Percentiles rank a stretch among this genome's conserved stretches.
phyloP scores from a whole-genome alignment of 2,888 invertebrate genomes.

The Cynaeus angustus region DNA sequence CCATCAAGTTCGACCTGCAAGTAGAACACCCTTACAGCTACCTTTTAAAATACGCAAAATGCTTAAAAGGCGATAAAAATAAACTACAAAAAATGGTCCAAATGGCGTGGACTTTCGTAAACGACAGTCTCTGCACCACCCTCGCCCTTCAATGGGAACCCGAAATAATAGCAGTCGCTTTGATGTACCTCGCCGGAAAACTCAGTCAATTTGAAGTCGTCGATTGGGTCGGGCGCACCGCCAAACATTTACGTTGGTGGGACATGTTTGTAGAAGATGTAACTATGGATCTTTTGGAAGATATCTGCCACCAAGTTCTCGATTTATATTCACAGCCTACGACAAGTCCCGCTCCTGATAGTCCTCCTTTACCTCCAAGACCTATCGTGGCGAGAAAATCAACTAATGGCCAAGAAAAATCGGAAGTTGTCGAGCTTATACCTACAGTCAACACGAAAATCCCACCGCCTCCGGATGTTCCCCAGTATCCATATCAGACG shows the following conservation, averaged over 20 bases:
- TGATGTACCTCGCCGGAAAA: constrained; percentile 97
- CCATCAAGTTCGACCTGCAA: constrained; percentile 98
- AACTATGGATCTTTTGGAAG: constrained; percentile 94
- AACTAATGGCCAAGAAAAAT: constrained; percentile 76
- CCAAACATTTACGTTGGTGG: constrained; percentile 94
- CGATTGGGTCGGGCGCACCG: constrained; percentile 90
- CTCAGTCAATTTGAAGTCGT: constrained; percentile 95
- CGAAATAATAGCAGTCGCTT: constrained; percentile 96
- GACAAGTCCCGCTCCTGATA: constrained; percentile 73
- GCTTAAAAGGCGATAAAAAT: constrained; percentile 93
- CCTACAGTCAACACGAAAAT: constrained; percentile 58
- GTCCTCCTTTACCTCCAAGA: constrained; percentile 77
- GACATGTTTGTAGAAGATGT: constrained; percentile 98
- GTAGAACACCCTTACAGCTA: constrained; percentile 98
- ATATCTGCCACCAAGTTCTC: constrained; percentile 96
- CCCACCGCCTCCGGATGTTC: constrained; percentile 64
- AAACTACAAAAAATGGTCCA: constrained; percentile 97
- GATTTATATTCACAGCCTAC: constrained; percentile 90
- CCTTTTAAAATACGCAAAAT: constrained; percentile 94
- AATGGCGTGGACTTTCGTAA: constrained; percentile 99
- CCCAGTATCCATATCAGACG: constrained; percentile 67
- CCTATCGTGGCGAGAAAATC: constrained; percentile 62
- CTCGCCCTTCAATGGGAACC: constrained; percentile 99
- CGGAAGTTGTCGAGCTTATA: constrained; percentile 59
- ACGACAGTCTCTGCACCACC: constrained; percentile 97